These are phyloP conservation scores for Hyles lineata DNA, from an alignment of 2,888 invertebrate species.

Conservation along the genomic window DNA sequence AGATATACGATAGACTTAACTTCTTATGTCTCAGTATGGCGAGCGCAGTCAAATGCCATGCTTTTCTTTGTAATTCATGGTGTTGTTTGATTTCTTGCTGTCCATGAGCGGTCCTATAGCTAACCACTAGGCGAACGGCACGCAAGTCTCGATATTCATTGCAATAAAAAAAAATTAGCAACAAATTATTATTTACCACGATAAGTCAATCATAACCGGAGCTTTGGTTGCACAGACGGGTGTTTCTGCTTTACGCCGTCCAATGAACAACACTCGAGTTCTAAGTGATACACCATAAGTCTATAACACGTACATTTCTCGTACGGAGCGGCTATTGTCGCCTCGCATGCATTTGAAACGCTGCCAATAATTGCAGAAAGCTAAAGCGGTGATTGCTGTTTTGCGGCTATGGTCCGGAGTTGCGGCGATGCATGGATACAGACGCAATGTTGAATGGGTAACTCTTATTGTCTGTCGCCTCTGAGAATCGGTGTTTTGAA, in stretches of 20 bases:
- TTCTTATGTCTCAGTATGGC: too few species aligned
- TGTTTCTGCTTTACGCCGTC: not conserved
- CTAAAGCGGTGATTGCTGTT: conserved; percentile 32
- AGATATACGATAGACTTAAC: too few species aligned
- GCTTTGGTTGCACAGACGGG: too few species aligned
- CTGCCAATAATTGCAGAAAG: conserved; percentile 34
- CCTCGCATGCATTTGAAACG: conserved; percentile 28
- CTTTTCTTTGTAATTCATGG: too few species aligned
- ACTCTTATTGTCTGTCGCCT: conserved; percentile 3
- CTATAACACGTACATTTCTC: not conserved
- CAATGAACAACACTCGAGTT: not conserved
- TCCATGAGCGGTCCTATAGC: too few species aligned
- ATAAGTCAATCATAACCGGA: too few species aligned
- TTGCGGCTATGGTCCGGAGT: conserved; percentile 22
- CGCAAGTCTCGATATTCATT: too few species aligned
- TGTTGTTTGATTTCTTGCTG: too few species aligned
- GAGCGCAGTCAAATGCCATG: too few species aligned
- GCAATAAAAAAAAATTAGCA: too few species aligned
- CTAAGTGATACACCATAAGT: not conserved
- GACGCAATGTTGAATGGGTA: not conserved
- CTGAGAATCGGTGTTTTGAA: not conserved
- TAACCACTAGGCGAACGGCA: too few species aligned
- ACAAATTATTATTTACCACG: too few species aligned
- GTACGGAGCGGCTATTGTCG: conserved; percentile 8
- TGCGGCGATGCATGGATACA: not conserved